Percentiles rank a stretch among this genome's conserved stretches.
These are phyloP conservation scores for Trogon surrucura DNA, from an alignment of 2,113 vertebrate species.

Conservation along the genomic window DNA sequence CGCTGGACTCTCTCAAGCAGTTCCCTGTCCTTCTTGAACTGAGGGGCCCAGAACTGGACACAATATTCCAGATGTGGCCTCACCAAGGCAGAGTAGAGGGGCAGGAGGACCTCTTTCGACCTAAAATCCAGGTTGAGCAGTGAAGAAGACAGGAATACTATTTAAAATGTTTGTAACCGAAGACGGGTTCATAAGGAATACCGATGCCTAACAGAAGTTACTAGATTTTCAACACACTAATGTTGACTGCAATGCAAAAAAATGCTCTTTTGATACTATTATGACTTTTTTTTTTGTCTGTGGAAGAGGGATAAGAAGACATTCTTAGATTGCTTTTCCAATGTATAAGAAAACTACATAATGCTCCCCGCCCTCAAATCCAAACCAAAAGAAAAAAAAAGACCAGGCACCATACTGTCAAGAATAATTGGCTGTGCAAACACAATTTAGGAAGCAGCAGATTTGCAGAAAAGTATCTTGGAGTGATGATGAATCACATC, in stretches of 20 bases:
- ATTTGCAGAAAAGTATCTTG: slow-evolving; percentile 38
- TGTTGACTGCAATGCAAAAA: not conserved
- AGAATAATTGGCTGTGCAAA: slow-evolving; percentile 49
- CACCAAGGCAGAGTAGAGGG: too few species aligned
- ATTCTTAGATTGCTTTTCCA: not conserved
- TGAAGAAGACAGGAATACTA: not conserved
- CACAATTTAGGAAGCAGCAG: slow-evolving; percentile 44
- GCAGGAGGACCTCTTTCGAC: too few species aligned
- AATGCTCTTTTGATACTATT: not conserved
- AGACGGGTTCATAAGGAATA: not conserved
- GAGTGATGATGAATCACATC: slow-evolving; percentile 56
- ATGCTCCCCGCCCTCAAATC: not conserved
- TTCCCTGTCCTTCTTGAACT: too few species aligned
- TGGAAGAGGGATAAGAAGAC: not conserved
- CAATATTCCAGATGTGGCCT: too few species aligned
- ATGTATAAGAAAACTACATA: not conserved
- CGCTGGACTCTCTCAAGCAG: too few species aligned
- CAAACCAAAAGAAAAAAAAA: slow-evolving; percentile 5
- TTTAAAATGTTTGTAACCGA: not conserved
- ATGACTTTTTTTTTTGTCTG: not conserved
- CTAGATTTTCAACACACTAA: not conserved
- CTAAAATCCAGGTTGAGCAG: not conserved
- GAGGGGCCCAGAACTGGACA: too few species aligned
- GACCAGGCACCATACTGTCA: slow-evolving; percentile 30
- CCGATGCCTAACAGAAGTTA: not conserved